Evolutionary conservation across 2,113 vertebrate genomes (phyloP).

Genomic region (Azemiops feae): DNA sequence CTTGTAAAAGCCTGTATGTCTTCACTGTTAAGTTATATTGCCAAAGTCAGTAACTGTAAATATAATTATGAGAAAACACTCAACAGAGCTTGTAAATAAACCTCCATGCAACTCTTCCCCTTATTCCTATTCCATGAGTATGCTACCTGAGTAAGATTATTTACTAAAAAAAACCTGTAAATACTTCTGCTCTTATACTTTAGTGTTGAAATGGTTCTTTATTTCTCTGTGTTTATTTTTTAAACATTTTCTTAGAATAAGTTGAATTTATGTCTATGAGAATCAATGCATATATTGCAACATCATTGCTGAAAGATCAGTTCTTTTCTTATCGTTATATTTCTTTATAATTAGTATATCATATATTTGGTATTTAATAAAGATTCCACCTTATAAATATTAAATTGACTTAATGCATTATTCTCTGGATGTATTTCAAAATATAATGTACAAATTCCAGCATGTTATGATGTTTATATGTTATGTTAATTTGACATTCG

Average conservation of each 20-base stretch:
- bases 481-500: slow-evolving; percentile 68
- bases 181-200: not conserved
- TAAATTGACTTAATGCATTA: slow-evolving; percentile 41
- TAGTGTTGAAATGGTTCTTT: not conserved
- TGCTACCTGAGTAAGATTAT: not conserved
- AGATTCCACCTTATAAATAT: slow-evolving; percentile 10
- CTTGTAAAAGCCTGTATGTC: not conserved
- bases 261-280: not conserved
- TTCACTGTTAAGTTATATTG: not conserved
- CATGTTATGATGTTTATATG: slow-evolving; percentile 51
- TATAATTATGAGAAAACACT: not conserved
- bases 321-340: not conserved
- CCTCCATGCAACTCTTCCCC: not conserved
- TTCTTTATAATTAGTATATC: not conserved
- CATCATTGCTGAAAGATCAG: not conserved
- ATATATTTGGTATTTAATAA: slow-evolving; percentile 46
- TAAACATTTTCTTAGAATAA: not conserved
- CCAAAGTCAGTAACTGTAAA: not conserved
- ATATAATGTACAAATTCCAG: slow-evolving; percentile 53
- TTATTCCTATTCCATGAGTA: not conserved
- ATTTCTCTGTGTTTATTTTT: not conserved
- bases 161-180: not conserved
- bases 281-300: not conserved
- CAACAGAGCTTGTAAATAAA: not conserved
- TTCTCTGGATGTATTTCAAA: slow-evolving; percentile 51